Evolutionary conservation across 2,888 invertebrate species (phyloP), one percentile per base, ranked within the genome.

Genomic region (Tetragonisca angustula): DNA sequence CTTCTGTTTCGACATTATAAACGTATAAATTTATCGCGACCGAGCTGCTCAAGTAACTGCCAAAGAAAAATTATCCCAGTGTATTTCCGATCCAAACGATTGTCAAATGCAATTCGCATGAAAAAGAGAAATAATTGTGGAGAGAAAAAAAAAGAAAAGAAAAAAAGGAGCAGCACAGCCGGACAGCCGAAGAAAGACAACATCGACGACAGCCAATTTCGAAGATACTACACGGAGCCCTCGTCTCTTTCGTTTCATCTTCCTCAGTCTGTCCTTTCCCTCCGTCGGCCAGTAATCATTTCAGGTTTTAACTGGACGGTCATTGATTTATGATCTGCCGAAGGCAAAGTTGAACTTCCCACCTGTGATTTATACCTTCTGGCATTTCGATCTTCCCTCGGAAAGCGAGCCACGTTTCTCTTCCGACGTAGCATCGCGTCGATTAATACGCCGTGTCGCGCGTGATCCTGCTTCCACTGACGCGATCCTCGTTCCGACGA

Each of bases 251-350:
- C 70, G 24, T 70, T 27, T 32, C 52, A 61, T 86, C 76, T 73
- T 64, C 73, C 62, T 71, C 74, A 67, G 49, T 83, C 77, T 56
- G 36, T 83, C 65, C 32, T 50, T 79, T 79, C 78, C 59, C 56
- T 76, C 82, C 86, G 79, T 85, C 76, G 85, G 56, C 71, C 77
- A 76, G 89, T 91, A 91, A 91, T 91, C 92, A 92, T 91, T 90
- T 92, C 88, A 88, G 87, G 87, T 87, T 76, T 76, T 88, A 91
- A 90, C 88, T 87, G 89, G 90, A 91, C 91, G 88, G 89, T 86
- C 88, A 90, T 90, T 92, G 91, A 91, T 91, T 91, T 91, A 91
- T 92, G 90, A 89, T 91, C 86, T 85, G 89, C 87, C 90, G 89
- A 89, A 92, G 91, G 90, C 91, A 81, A 90, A 87, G 87, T 86